Base-by-base conservation (phyloP, 1,140 invertebrate genomes). In the Cotesia typhae region DNA sequence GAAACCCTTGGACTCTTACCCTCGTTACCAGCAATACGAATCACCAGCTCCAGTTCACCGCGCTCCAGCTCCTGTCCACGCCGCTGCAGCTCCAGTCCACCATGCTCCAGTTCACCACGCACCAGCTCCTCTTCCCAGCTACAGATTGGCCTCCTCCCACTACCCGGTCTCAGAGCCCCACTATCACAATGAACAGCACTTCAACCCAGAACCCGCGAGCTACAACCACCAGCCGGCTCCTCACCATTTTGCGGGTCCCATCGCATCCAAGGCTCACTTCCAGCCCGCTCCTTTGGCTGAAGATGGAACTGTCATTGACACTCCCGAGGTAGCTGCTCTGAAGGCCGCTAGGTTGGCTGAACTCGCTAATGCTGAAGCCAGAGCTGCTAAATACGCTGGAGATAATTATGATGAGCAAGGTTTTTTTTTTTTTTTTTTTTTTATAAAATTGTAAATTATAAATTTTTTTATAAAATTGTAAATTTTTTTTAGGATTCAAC, bases 241-340 rank as follows among this genome's bases (percentile, higher is more conserved):
- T 0, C 70, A 35, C 14, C 37, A 41, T 72, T 70, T 67, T 51
- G 4, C 17, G 51, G 36, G 4, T 55, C 17, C 66, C 28, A 7
- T 28, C 5, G 10, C 36, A 17, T 17, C 10, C 67, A 76, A 82
- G 69, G 67, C 77, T 20, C 79, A 75, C 9, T 87, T 86, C 60
- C 70, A 82, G 2, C 89, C 89, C 35, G 89, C 89, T 35, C 89
- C 89, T 0, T 84, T 91, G 5, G 89, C 89, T 20, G 88, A 90
- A 47, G 89, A 90, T 76, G 87, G 87, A 0, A 87, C 84, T 41
- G 85, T 89, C 17, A 80, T 90, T 14, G 91, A 92, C 83, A 91
- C 90, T 5, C 90, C 90, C 55, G 90, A 88, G 79, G 87, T 87
- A 75, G 90, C 90, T 7, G 89, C 89, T 7, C 86, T 89, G 36